Conservation (phyloP, 2,888 invertebrate species). For the Protodeltote pygarga region DNA sequence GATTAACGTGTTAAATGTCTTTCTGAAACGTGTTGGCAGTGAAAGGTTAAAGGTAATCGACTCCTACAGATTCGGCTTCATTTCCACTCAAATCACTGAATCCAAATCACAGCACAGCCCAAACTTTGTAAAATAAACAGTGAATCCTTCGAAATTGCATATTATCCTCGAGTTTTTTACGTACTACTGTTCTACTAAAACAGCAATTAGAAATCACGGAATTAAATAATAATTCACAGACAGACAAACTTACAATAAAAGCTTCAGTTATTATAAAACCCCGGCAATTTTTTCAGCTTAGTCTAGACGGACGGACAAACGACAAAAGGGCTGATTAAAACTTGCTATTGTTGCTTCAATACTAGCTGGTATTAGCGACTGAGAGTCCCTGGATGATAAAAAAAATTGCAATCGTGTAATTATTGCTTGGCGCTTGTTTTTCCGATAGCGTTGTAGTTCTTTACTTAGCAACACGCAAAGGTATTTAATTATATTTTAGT, state of each 20-base stretch:
- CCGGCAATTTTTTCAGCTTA: slow-evolving; percentile 66
- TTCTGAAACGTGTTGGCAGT: slow-evolving; percentile 68
- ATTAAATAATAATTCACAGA: slow-evolving; percentile 11
- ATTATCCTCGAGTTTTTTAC: too few species aligned
- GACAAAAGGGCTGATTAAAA: slow-evolving; percentile 83
- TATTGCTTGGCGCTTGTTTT: slow-evolving; percentile 30
- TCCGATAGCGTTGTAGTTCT: slow-evolving; percentile 21
- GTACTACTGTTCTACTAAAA: too few species aligned
- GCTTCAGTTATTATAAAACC: slow-evolving; percentile 63
- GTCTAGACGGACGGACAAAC: slow-evolving; percentile 78
- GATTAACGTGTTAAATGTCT: slow-evolving; percentile 84
- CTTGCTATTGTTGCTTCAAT: slow-evolving; percentile 71
- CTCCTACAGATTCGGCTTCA: slow-evolving; percentile 21
- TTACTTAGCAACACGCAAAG: slow-evolving; percentile 24
- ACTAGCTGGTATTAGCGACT: slow-evolving; percentile 50
- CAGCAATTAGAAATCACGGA: too few species aligned
- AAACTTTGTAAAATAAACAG: too few species aligned
- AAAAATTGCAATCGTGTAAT: slow-evolving; percentile 46
- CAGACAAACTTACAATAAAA: slow-evolving; percentile 48
- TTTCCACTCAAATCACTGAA: background rate
- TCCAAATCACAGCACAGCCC: too few species aligned
- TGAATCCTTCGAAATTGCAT: background rate
- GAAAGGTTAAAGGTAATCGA: slow-evolving; percentile 57
- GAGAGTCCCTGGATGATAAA: slow-evolving; percentile 49
- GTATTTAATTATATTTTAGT: slow-evolving; percentile 3